phyloP scores from a whole-genome alignment of 2,797 vertebrate genomes.

The Rhinella marina region DNA sequence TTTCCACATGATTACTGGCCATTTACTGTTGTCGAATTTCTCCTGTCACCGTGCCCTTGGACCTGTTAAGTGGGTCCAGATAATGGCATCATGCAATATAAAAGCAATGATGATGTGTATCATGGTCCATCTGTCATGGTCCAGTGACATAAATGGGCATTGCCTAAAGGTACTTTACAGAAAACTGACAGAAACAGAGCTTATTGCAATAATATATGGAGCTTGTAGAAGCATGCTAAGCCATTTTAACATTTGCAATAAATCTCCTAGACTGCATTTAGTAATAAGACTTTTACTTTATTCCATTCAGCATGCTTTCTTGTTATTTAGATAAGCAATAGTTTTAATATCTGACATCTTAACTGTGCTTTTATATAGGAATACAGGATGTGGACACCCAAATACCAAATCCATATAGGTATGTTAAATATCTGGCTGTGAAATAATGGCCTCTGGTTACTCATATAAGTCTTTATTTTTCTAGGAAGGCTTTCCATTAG shows the following conservation, averaged over 20 bases:
- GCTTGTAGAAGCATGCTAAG: slow-evolving; percentile 55
- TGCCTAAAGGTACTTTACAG: slow-evolving; percentile 60
- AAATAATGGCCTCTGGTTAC: no score
- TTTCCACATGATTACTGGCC: slow-evolving; percentile 66
- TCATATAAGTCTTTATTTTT: no score
- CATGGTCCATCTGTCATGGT: slow-evolving; percentile 63
- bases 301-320: neutral
- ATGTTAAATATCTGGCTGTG: no score
- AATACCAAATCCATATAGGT: no score
- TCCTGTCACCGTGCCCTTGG: slow-evolving; percentile 67
- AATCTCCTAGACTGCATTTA: slow-evolving; percentile 37
- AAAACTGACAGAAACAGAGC: slow-evolving; percentile 63
- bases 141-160: slow-evolving; percentile 63
- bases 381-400: neutral
- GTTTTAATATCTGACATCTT: neutral
- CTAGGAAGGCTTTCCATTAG: no score
- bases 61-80: slow-evolving; percentile 62
- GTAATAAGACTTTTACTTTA: slow-evolving; percentile 27
- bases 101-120: slow-evolving; percentile 64
- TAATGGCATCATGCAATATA: slow-evolving; percentile 66
- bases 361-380: neutral
- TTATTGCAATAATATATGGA: slow-evolving; percentile 52
- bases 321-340: slow-evolving; percentile 38
- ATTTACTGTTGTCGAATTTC: slow-evolving; percentile 68
- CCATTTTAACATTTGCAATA: slow-evolving; percentile 44